A percentile compares a stretch with the other conserved stretches of the same genome.
phyloP scores from a whole-genome alignment of 1,140 invertebrate species.

The Galleria mellonella region DNA sequence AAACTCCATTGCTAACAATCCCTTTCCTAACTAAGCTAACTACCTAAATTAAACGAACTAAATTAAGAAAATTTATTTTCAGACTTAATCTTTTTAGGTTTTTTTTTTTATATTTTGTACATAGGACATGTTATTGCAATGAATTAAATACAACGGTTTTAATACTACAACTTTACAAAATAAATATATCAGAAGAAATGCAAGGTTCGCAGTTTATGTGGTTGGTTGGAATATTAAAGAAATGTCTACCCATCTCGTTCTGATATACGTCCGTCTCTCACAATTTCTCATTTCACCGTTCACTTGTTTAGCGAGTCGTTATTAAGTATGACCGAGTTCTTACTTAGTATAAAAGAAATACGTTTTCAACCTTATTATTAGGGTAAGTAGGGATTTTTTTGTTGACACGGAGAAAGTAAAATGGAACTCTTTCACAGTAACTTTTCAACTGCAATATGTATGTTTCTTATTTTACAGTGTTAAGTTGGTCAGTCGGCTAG shows the following conservation, averaged over 20 bases:
- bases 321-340: constrained; percentile 36
- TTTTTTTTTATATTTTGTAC: no score
- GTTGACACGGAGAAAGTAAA: constrained; percentile 12
- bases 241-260: constrained; percentile 50
- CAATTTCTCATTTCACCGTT: constrained; percentile 73
- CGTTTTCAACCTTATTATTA: constrained; percentile 10
- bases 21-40: no score
- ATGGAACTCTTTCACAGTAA: constrained; percentile 40
- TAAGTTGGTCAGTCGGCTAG: constrained; percentile 71
- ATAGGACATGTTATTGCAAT: no score
- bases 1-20: no score
- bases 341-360: constrained; percentile 1
- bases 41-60: no score
- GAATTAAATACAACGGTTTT: no score
- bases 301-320: constrained; percentile 64
- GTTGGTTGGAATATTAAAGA: constrained; percentile 44
- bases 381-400: constrained; percentile 13
- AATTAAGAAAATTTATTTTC: no score
- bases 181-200: no score
- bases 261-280: constrained; percentile 40
- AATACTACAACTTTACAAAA: no score
- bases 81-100: no score
- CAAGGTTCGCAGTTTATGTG: constrained; percentile 19
- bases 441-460: constrained; percentile 46
- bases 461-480: constrained; percentile 68